A percentile compares a stretch with the other conserved stretches of the same genome.
These are phyloP conservation scores for Chaetodon trifasciatus DNA, from an alignment of 2,797 vertebrate species.

Conservation along the genomic window DNA sequence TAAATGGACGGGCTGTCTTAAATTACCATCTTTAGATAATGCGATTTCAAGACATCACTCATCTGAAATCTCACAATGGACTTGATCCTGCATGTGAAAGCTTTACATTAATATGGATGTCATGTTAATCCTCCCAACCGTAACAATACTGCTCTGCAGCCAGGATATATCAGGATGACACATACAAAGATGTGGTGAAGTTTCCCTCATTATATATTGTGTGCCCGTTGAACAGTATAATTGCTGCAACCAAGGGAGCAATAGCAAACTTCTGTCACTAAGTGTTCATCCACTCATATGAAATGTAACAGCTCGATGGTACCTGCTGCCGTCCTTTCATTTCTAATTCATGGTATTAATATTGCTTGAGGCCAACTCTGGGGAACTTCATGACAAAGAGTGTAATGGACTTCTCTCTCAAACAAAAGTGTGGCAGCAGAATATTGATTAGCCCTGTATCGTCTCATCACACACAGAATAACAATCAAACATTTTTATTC, in stretches of 20 bases:
- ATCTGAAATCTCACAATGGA: conserved; percentile 42
- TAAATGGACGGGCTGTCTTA: conserved; percentile 20
- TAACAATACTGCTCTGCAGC: conserved; percentile 35
- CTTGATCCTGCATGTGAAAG: conserved; percentile 39
- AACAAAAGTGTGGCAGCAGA: conserved; percentile 58
- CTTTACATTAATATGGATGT: conserved; percentile 72
- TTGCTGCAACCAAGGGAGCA: conserved; percentile 74
- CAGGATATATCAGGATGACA: conserved; percentile 57
- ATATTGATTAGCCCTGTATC: conserved; percentile 68
- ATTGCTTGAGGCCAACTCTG: conserved; percentile 71
- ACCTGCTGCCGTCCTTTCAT: conserved; percentile 76
- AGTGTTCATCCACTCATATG: conserved; percentile 69
- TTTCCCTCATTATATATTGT: conserved; percentile 63
- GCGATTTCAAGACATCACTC: conserved; percentile 43
- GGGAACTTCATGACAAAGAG: conserved; percentile 71
- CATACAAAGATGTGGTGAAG: conserved; percentile 48
- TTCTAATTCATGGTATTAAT: conserved; percentile 76
- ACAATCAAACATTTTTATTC: conserved; percentile 44
- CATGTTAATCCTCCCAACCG: conserved; percentile 53
- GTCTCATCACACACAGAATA: conserved; percentile 54
- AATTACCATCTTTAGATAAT: conserved; percentile 37
- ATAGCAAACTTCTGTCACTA: conserved; percentile 73
- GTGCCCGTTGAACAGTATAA: conserved; percentile 70
- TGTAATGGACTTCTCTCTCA: conserved; percentile 73
- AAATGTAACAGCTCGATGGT: conserved; percentile 61